These are phyloP conservation scores for Pherbina coryleti DNA, from an alignment of 2,888 invertebrate genomes.

Conservation along the genomic window DNA sequence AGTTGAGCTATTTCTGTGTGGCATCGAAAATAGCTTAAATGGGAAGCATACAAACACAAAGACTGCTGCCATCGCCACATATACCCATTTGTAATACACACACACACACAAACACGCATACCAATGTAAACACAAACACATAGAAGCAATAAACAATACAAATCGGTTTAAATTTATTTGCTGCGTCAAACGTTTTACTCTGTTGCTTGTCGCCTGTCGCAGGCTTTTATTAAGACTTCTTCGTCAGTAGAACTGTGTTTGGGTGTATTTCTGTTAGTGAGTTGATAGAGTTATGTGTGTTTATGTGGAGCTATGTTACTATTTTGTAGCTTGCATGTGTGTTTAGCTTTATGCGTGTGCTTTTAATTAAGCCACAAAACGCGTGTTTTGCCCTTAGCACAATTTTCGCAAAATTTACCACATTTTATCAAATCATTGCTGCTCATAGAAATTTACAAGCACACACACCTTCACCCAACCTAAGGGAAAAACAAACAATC, in stretches of 20 bases:
- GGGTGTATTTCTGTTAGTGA: constrained; percentile 44
- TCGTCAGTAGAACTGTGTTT: not conserved
- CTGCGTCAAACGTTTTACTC: constrained; percentile 48
- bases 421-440: too few species aligned
- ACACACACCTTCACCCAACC: not conserved
- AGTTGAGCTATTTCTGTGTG: constrained; percentile 29
- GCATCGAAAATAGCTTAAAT: too few species aligned
- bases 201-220: constrained; percentile 44
- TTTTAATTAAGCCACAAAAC: constrained; percentile 32
- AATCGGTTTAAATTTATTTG: constrained; percentile 34
- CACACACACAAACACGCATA: not conserved
- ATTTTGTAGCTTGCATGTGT: not conserved
- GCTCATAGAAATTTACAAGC: too few species aligned
- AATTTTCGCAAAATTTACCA: not conserved
- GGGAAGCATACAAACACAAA: too few species aligned
- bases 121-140: too few species aligned
- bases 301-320: too few species aligned
- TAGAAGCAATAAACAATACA: constrained; percentile 15
- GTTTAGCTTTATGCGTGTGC: constrained; percentile 48
- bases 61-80: too few species aligned
- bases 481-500: too few species aligned
- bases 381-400: constrained; percentile 19
- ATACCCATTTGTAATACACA: too few species aligned
- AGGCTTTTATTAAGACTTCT: constrained; percentile 21
- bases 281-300: constrained; percentile 42